Base-by-base conservation (phyloP, 2,113 vertebrate genomes). In the Pedetes capensis region DNA sequence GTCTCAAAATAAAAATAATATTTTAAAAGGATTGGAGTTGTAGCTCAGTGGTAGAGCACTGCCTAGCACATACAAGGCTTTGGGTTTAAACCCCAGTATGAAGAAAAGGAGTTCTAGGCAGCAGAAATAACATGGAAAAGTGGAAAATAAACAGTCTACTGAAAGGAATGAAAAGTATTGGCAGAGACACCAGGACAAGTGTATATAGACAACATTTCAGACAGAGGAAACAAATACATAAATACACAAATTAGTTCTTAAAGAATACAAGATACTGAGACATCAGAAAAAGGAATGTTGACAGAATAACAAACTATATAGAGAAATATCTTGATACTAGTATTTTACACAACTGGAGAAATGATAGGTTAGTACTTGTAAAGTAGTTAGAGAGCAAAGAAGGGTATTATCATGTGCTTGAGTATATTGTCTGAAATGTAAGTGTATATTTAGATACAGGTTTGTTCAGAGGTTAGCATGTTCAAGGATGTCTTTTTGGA, bases 401-500 rank as follows among this genome's bases (percentile, higher is more conserved):
- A 64, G n/a, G 39, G 13, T 22, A 25, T 42, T 61, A 37, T 27
- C 64, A 42, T 32, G 11, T 57, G 55, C 18, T 90, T 14, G 64
- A 37, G 42, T 27, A 10, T 42, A 39, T 37, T 32, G 37, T 61
- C 53, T 74, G 63, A 10, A 59, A 2, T 51, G 0, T 71, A 55
- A 87, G 29, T n/a, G 20, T 11, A 2, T 63, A 20, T 76, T 87
- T 53, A 84, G 76, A 87, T 66, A 10, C 4, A 49, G 17, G 14
- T 68, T 90, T 89, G 69, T 84, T 76, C 49, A 80, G 72, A 93
- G 66, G 84, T 92, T 61, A 92, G 37, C 20, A 9, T 25, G 11
- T 69, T 63, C 53, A 42, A 25, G 34, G 59, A 87, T 44, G 22
- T 37, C 53, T 87, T 80, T n/a, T 92, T 80, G 32, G n/a, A 96